Base-by-base conservation (phyloP, 2,113 vertebrate species). In the Solea senegalensis region DNA sequence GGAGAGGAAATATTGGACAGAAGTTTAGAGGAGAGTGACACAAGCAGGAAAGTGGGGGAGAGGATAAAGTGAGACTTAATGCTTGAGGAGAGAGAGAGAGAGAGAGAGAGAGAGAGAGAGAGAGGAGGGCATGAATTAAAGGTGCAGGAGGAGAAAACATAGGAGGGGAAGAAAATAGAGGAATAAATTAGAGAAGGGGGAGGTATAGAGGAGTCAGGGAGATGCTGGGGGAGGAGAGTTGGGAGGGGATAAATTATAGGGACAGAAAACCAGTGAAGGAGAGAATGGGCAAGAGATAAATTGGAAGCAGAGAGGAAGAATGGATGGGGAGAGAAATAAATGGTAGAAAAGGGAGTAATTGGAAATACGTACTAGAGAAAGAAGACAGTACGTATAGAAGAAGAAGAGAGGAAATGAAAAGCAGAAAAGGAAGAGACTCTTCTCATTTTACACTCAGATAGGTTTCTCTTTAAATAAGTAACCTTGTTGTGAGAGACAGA, bases 401-500 rank as follows among this genome's bases (percentile, higher is more conserved):
- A 5, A 50, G 12, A 49, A 9, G 55, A 57, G 51, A 28, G 48
- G 54, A 28, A 9, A 53, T 26, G 48, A 53, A 40, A 34, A 13
- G 26, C 12, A 43, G 15, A 66, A 41, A 15, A 51, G 34, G 34
- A 34, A 34, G 34, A 2, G 66, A 69, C 72, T 27, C 72, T 40
- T 45, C 0, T 13, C 11, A 52, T 86, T 80, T 49, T 66, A 0
- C 64, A 60, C 52, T 55, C 59, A 63, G 57, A 84, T 26, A 51
- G 48, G 65, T 69, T 64, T 70, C 65, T 63, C 55, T 81, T 73
- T 85, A 81, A 58, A 39, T 76, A 78, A 58, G 43, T 76, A 78
- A 76, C 64, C 50, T 28, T 73, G 43, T 12, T 57, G 69, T 75
- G 70, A 65, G 60, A 75, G 68, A 60, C 68, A 69, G 39, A 21